These are phyloP conservation scores for Pitangus sulphuratus DNA, from an alignment of 2,797 vertebrate species.

Conservation along the genomic window DNA sequence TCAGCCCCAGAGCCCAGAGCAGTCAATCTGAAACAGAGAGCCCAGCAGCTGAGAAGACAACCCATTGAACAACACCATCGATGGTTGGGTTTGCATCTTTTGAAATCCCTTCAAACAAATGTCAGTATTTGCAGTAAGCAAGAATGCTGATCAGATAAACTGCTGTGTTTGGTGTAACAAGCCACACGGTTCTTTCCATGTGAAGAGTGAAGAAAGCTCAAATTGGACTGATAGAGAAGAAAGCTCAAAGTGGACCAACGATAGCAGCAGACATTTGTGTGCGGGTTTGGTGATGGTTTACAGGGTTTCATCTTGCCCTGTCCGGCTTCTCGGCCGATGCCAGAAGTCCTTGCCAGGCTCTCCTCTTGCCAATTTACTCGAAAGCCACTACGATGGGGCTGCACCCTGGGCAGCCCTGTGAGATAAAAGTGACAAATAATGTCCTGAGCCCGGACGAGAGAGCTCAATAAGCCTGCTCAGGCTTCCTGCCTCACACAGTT, in stretches of 20 bases:
- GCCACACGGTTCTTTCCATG: accelerated
- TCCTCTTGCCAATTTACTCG: background rate
- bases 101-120: background rate
- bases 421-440: accelerated
- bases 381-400: background rate
- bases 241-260: background rate
- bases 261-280: background rate
- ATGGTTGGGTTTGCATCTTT: background rate
- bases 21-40: background rate
- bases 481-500: background rate
- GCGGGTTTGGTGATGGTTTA: background rate
- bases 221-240: background rate
- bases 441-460: background rate
- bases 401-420: accelerated
- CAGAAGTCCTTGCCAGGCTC: background rate
- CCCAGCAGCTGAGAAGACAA: background rate
- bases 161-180: background rate
- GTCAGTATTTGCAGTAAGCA: background rate
- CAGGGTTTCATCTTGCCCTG: background rate
- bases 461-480: background rate
- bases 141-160: background rate
- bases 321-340: background rate
- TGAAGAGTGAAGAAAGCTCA: background rate
- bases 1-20: background rate
- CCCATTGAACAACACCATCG: background rate